Conservation (phyloP, 2,113 vertebrate genomes). For the Trogon melanurus region DNA sequence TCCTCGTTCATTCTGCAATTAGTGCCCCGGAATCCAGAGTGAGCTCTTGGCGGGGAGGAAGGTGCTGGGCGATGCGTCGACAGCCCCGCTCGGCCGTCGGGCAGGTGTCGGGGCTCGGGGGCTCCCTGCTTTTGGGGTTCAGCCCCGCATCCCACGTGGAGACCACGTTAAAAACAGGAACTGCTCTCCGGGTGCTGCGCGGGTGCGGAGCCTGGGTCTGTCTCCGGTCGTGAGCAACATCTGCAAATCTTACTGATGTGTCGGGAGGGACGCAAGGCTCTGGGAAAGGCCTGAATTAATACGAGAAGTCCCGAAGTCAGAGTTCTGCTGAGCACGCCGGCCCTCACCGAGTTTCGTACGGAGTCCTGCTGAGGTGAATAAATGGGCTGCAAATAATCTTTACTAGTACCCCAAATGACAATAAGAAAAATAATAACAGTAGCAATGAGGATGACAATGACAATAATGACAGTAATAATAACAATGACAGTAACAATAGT, state of each 20-base stretch:
- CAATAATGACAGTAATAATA: accelerated
- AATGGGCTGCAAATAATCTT: neutral
- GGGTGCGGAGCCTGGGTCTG: neutral
- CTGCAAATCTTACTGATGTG: accelerated
- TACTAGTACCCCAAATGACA: too few species aligned
- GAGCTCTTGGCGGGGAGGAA: neutral
- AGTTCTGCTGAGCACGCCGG: accelerated
- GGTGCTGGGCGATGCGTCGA: neutral
- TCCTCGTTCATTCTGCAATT: neutral
- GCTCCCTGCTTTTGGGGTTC: neutral
- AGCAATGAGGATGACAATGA: accelerated
- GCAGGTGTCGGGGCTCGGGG: neutral
- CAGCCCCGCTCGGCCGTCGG: neutral
- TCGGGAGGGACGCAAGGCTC: neutral
- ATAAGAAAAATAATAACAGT: too few species aligned
- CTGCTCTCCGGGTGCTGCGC: accelerated
- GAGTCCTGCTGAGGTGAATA: neutral
- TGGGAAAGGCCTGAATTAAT: neutral
- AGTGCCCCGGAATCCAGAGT: neutral
- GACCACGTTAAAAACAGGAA: neutral
- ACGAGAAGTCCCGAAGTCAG: neutral
- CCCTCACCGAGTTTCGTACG: neutral
- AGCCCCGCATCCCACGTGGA: neutral
- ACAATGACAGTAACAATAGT: accelerated
- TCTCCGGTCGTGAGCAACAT: accelerated